These are phyloP conservation scores for Eupithecia abbreviata DNA, from an alignment of 2,888 invertebrate genomes.

Conservation along the genomic window DNA sequence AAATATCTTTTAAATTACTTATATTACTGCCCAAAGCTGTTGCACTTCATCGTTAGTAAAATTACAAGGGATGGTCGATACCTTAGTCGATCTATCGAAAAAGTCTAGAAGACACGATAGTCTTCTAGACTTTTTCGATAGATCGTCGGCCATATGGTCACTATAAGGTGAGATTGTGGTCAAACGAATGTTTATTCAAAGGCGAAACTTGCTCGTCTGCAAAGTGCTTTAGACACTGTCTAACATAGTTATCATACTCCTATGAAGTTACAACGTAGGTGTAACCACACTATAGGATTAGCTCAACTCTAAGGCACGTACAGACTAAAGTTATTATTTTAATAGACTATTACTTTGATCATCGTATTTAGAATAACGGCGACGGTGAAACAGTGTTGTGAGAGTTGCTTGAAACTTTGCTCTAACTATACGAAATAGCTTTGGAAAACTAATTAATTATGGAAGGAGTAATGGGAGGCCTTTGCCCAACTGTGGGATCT, in stretches of 20 bases:
- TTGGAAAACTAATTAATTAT: not conserved
- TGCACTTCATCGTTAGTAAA: not conserved
- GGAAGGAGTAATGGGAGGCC: not conserved
- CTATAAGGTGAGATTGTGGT: too few relatives aligned
- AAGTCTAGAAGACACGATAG: too few relatives aligned
- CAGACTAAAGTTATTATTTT: slow-evolving; percentile 13
- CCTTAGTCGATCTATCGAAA: too few relatives aligned
- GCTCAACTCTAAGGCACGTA: slow-evolving; percentile 21
- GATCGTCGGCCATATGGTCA: too few relatives aligned
- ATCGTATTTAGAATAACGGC: slow-evolving; percentile 2
- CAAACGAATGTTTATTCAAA: not conserved
- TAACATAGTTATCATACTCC: slow-evolving; percentile 26
- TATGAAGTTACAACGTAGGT: slow-evolving; percentile 24
- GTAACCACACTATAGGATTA: slow-evolving; percentile 26
- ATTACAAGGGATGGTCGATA: too few relatives aligned
- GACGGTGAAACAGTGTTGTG: not conserved
- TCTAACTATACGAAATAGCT: not conserved
- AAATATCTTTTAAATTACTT: too few relatives aligned
- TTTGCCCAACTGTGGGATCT: not conserved
- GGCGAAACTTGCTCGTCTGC: not conserved
- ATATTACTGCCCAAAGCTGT: not conserved
- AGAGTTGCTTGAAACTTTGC: not conserved
- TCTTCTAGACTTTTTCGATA: too few relatives aligned
- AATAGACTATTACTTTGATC: slow-evolving; percentile 9
- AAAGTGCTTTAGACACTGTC: slow-evolving; percentile 10